Conservation (phyloP, 2,113 vertebrate species). For the Notarius lentiginosus region DNA sequence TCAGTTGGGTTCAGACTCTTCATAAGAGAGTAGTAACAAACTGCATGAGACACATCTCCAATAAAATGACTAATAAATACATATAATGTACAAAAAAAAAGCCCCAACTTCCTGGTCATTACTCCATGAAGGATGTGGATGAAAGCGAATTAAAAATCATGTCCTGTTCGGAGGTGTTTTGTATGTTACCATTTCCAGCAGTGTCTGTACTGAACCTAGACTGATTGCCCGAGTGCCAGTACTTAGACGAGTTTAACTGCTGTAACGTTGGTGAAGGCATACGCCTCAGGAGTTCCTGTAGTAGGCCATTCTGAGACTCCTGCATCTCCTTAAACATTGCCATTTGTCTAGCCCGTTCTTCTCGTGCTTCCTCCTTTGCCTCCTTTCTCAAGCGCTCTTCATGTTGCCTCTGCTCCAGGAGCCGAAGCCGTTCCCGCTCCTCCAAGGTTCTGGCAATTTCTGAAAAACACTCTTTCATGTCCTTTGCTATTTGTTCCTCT, state of each 20-base stretch:
- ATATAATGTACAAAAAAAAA: background rate
- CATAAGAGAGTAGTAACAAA: background rate
- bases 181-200: background rate
- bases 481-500: background rate
- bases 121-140: background rate
- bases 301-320: constrained; percentile 7
- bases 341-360: background rate
- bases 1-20: background rate
- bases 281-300: background rate
- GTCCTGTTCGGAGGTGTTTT: background rate
- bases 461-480: constrained; percentile 1
- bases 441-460: background rate
- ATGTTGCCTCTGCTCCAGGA: background rate
- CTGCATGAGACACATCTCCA: background rate
- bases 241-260: background rate
- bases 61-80: background rate
- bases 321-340: background rate
- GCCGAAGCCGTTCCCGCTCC: background rate
- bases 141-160: background rate
- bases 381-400: background rate
- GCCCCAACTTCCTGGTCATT: background rate
- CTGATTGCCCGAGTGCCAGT: background rate
- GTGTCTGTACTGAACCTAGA: background rate
- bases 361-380: background rate
- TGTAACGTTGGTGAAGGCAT: background rate